phyloP scores from a whole-genome alignment of 2,888 invertebrate species.

The Sinentomon sp. region DNA sequence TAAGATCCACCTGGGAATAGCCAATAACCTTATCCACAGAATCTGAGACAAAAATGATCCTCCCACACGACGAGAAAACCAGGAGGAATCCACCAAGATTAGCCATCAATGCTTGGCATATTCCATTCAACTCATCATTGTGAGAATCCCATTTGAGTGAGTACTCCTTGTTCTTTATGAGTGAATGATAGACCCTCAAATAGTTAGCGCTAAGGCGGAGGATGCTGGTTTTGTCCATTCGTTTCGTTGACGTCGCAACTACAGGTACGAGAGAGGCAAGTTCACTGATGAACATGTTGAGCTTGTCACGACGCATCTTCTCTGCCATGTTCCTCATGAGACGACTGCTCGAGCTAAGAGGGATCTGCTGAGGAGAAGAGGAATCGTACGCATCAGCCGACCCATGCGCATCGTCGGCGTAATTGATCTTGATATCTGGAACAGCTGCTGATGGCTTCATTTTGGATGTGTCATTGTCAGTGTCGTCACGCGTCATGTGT shows the following conservation, averaged over 20 bases:
- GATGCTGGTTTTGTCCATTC: constrained; percentile 72
- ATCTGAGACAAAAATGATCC: constrained; percentile 57
- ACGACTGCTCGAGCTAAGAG: constrained; percentile 40
- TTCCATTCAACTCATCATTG: no score
- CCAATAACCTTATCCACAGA: constrained; percentile 60
- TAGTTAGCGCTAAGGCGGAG: constrained; percentile 60
- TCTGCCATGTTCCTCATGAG: constrained; percentile 67
- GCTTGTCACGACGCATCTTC: constrained; percentile 63
- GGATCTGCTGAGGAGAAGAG: no score
- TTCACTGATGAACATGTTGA: constrained; percentile 57
- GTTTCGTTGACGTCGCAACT: constrained; percentile 48
- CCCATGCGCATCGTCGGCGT: no score
- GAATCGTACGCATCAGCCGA: no score
- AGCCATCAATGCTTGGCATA: no score
- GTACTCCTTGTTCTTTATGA: no score
- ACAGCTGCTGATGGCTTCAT: no score
- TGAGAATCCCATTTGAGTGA: no score
- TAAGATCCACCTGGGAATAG: constrained; percentile 55
- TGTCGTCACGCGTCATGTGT: no score
- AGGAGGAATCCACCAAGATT: constrained; percentile 55
- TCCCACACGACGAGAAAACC: constrained; percentile 46
- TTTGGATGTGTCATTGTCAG: no score
- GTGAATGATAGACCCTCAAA: constrained; percentile 52
- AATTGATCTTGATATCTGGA: no score
- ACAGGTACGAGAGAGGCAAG: constrained; percentile 57